Conservation (phyloP, 92 coral and sea anemone genomes). For the Palythoa grandis region DNA sequence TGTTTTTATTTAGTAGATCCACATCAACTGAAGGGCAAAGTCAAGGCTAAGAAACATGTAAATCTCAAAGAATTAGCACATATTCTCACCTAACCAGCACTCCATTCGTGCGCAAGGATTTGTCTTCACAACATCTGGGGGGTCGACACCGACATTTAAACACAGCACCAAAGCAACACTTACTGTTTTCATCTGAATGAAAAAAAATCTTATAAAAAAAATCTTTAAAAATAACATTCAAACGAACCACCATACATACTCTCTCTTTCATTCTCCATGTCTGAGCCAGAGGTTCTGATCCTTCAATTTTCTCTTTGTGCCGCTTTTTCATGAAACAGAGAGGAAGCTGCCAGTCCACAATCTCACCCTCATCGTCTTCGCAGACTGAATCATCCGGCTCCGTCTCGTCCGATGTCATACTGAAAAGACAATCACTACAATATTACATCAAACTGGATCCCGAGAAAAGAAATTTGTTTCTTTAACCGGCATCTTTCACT, state of each 20-base stretch:
- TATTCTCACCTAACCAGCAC: constrained; percentile 94
- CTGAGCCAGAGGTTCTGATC: constrained; percentile 87
- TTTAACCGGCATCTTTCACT: constrained; percentile 38
- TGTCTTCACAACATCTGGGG: constrained; percentile 97
- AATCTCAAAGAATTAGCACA: background rate
- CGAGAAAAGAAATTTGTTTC: background rate
- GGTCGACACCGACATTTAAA: constrained; percentile 94
- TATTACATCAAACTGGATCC: constrained; percentile 21
- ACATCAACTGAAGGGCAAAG: constrained; percentile 7
- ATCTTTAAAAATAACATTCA: background rate
- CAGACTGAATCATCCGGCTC: constrained; percentile 76
- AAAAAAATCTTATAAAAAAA: background rate
- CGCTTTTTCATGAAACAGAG: constrained; percentile 96
- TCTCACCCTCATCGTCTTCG: constrained; percentile 97
- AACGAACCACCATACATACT: constrained; percentile 55
- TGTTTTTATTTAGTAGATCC: background rate
- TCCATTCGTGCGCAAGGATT: constrained; percentile 97
- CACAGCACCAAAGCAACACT: constrained; percentile 96
- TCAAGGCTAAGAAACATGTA: background rate
- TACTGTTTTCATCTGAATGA: constrained; percentile 94
- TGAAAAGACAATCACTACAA: constrained; percentile 40
- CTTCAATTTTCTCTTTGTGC: constrained; percentile 89
- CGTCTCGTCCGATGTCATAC: constrained; percentile 83
- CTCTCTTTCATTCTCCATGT: constrained; percentile 99
- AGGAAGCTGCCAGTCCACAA: constrained; percentile 97